These are phyloP conservation scores for Gymnothorax reevesii DNA, from an alignment of 2,797 vertebrate species.

Conservation along the genomic window DNA sequence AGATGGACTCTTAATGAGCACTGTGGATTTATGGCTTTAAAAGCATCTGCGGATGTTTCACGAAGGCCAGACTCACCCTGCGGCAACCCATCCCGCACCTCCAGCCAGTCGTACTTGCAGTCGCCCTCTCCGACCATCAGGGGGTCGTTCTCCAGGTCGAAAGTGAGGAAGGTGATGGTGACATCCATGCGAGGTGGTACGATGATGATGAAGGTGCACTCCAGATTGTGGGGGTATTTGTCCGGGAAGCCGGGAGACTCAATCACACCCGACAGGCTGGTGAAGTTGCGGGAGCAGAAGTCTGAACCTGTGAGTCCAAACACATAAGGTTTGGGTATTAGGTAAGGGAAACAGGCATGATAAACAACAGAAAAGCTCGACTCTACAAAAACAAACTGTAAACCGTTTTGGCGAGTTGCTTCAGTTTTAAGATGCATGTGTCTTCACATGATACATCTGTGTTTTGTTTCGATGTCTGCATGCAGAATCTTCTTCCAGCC, in stretches of 20 bases:
- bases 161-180: conserved; percentile 75
- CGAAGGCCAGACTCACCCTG: conserved; percentile 64
- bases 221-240: conserved; percentile 96
- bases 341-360: too few species aligned
- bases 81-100: conserved; percentile 82
- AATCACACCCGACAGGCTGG: conserved; percentile 83
- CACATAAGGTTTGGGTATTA: not conserved
- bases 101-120: conserved; percentile 82
- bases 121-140: conserved; percentile 76
- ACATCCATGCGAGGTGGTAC: conserved; percentile 86
- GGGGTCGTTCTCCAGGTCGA: conserved; percentile 80
- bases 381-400: too few species aligned
- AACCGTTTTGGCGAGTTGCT: too few species aligned
- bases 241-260: conserved; percentile 96
- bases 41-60: not conserved
- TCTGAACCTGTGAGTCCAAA: conserved; percentile 81
- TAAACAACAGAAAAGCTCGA: too few species aligned
- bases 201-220: conserved; percentile 92
- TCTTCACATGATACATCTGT: too few species aligned
- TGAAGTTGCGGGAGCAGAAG: conserved; percentile 94
- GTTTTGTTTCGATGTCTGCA: too few species aligned
- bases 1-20: not conserved
- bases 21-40: conserved; percentile 30
- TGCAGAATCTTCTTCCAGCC: too few species aligned
- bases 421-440: too few species aligned